phyloP scores from a whole-genome alignment of 2,888 invertebrate genomes.

The Ethmia dodecea region DNA sequence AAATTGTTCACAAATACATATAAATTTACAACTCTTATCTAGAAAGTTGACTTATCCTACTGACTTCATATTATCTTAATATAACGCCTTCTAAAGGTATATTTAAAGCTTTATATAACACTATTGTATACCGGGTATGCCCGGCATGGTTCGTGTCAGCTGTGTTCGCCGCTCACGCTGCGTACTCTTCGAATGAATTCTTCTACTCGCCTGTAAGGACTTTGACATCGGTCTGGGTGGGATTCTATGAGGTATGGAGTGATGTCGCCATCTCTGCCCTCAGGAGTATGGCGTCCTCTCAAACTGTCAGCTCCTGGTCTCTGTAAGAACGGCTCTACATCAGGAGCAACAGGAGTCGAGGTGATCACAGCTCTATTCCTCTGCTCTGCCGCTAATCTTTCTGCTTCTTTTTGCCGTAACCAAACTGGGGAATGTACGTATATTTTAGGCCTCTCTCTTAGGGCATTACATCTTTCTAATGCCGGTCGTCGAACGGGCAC shows the following conservation, averaged over 20 bases:
- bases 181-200: conserved; percentile 61
- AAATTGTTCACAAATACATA: conserved; percentile 13
- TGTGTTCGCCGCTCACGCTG: conserved; percentile 58
- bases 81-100: background rate
- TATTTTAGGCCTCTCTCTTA: conserved; percentile 70
- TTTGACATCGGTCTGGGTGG: conserved; percentile 52
- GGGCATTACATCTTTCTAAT: conserved; percentile 72
- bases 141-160: conserved; percentile 71
- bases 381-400: conserved; percentile 39
- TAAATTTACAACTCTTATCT: no score
- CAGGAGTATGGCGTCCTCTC: conserved; percentile 57
- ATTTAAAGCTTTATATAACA: conserved; percentile 29
- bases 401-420: conserved; percentile 70
- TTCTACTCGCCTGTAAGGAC: conserved; percentile 63
- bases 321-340: conserved; percentile 59
- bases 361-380: conserved; percentile 29
- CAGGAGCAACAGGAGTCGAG: conserved; percentile 33
- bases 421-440: conserved; percentile 80
- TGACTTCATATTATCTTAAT: no score
- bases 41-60: no score
- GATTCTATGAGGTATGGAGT: conserved; percentile 62
- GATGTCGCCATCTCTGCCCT: conserved; percentile 50
- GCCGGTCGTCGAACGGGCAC: conserved; percentile 68
- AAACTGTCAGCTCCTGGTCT: conserved; percentile 45
- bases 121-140: conserved; percentile 50